A percentile compares a stretch with the other conserved stretches of the same genome.
Evolutionary conservation across 2,797 vertebrate genomes (phyloP).

Genomic region (Synanceia verrucosa): DNA sequence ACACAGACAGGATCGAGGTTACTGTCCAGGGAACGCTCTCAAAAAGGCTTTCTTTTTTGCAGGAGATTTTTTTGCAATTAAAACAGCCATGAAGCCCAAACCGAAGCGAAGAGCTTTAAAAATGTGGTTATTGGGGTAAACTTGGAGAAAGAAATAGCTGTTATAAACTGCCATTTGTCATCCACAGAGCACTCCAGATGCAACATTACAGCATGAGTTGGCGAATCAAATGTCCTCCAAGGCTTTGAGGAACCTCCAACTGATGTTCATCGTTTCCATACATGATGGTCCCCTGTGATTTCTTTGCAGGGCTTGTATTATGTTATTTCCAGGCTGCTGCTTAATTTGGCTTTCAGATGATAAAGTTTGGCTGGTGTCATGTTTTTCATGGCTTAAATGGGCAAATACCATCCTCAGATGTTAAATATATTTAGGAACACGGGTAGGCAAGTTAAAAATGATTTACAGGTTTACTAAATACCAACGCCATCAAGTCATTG

Average conservation of each 20-base stretch:
- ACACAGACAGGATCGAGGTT: conserved; percentile 38
- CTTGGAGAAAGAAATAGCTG: conserved; percentile 18
- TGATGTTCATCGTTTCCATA: conserved; percentile 37
- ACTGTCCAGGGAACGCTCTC: conserved; percentile 35
- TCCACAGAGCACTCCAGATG: conserved; percentile 26
- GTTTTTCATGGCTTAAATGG: conserved; percentile 48
- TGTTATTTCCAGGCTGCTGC: conserved; percentile 48
- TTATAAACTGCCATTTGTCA: too few species aligned
- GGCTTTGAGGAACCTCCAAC: conserved; percentile 39
- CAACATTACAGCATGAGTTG: conserved; percentile 34
- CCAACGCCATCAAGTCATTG: background rate
- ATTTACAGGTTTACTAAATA: background rate
- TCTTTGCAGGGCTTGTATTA: conserved; percentile 25
- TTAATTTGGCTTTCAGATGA: conserved; percentile 26
- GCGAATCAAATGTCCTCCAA: background rate
- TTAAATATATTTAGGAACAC: conserved; percentile 45
- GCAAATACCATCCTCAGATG: conserved; percentile 38
- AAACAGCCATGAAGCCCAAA: background rate
- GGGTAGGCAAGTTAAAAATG: conserved; percentile 11
- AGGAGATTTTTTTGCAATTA: conserved; percentile 2
- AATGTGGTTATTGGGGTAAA: conserved; percentile 10
- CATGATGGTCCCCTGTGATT: conserved; percentile 31
- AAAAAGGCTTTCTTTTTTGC: conserved; percentile 2
- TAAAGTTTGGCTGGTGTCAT: conserved; percentile 43
- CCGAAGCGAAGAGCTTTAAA: background rate